These are phyloP conservation scores for Ischnus inquisitorius DNA, from an alignment of 2,888 invertebrate genomes.

Conservation along the genomic window DNA sequence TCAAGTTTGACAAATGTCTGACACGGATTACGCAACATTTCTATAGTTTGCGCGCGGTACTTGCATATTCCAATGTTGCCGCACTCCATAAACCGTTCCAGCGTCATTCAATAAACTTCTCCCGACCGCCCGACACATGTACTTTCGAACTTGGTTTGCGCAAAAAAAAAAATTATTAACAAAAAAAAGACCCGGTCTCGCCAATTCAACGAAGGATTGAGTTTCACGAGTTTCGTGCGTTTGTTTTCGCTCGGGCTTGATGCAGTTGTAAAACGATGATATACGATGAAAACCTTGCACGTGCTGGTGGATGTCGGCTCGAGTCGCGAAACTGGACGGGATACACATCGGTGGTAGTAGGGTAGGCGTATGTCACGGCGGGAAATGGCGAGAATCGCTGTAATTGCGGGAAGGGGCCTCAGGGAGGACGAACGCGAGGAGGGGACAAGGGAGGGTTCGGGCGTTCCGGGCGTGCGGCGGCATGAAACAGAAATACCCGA, in stretches of 20 bases:
- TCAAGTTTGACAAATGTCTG: background rate
- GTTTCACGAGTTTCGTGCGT: constrained; percentile 12
- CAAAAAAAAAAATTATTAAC: background rate
- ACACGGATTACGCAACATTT: constrained; percentile 2
- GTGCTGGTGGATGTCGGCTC: constrained; percentile 8
- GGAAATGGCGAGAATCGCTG: constrained; percentile 67
- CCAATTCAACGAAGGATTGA: background rate
- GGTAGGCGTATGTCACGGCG: constrained; percentile 51
- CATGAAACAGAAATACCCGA: constrained; percentile 73
- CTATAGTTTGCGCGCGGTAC: background rate
- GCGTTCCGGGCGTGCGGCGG: constrained; percentile 66
- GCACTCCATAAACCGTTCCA: no score
- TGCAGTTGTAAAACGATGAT: constrained; percentile 22
- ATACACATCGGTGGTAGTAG: constrained; percentile 18
- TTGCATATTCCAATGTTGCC: no score
- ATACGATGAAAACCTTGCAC: constrained; percentile 13
- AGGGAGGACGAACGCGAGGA: constrained; percentile 34
- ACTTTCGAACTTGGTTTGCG: background rate
- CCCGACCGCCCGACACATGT: background rate
- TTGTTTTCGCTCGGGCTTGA: constrained; percentile 13
- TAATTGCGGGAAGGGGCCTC: constrained; percentile 63
- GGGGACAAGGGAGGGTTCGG: constrained; percentile 54
- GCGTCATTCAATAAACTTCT: background rate
- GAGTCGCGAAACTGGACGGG: background rate
- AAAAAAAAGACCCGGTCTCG: background rate